Evolutionary conservation across 2,888 invertebrate genomes (phyloP), one percentile per base, ranked within the genome.

Genomic region (Bombylius discolor): DNA sequence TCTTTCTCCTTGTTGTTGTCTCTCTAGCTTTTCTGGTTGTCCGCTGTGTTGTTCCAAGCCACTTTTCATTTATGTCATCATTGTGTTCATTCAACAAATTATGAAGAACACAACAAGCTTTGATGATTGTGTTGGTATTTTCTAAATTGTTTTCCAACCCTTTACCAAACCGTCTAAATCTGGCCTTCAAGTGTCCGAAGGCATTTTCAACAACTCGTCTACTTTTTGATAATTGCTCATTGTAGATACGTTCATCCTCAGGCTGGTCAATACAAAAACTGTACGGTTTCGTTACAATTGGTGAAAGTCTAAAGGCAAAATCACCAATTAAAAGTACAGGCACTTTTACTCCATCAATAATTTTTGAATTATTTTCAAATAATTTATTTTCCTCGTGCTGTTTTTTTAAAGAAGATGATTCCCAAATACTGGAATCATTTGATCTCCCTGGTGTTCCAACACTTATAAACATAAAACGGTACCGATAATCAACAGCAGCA

Each of bases 391-490:
- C 31, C 36, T 36, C 14, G 14, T 44, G 31, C 5, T 46, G 23
- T 47, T 47, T 52, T n/a, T 34, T 47, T 52, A 9, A 52, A 47
- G 8, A 11, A 5, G n/a, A 34, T n/a, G 11, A 11, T 23, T 57
- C 53, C 23, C 14, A 53, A 12, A 58, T 52, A n/a, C 12, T 32
- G 5, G 53, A 58, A 44, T 56, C 55, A n/a, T 52, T 58, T 5
- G 45, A 52, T 39, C 52, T 14, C 4, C 58, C 56, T 12, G 51
- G 53, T 14, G 34, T 45, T 3, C 58, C 53, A 39, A 56, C 42
- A 48, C 54, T 58, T 39, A 58, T 52, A 51, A 53, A 58, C 12
- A 49, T 47, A 45, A 58, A 58, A 42, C 51, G 50, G 11, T 47
- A 55, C 45, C 52, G 53, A 23, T 48, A 14, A 47, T 58, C 58